Evolutionary conservation across 2,113 vertebrate species (phyloP).

Genomic region (Merops nubicus): DNA sequence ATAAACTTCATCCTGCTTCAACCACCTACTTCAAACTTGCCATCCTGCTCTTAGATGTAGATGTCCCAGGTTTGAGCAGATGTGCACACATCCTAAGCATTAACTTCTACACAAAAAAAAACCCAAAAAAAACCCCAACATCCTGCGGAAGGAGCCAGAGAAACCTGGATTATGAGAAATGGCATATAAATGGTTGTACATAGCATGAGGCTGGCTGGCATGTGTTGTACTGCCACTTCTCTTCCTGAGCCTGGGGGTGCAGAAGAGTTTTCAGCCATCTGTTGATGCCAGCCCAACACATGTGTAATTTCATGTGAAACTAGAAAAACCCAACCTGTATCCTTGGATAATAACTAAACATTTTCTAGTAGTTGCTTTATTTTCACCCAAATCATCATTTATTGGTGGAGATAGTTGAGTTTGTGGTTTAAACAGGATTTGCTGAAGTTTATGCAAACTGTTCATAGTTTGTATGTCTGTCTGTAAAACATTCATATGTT

Average conservation of each 20-base stretch:
- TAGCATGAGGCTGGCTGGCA: neutral
- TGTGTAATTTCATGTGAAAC: conserved; percentile 40
- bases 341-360: conserved; percentile 35
- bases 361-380: conserved; percentile 29
- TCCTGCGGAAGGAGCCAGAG: neutral
- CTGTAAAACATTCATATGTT: neutral
- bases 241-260: neutral
- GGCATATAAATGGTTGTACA: accelerated
- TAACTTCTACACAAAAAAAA: neutral
- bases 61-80: neutral
- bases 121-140: too few relatives aligned
- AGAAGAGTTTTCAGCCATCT: neutral
- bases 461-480: neutral
- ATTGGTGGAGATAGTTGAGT: neutral
- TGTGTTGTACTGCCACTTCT: neutral
- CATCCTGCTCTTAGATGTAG: neutral
- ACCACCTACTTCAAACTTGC: neutral
- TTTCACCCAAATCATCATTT: neutral
- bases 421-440: neutral
- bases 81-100: neutral
- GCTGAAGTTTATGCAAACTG: neutral
- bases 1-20: neutral
- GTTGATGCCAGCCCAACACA: neutral
- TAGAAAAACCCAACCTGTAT: neutral
- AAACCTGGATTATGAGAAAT: neutral